A percentile compares a stretch with the other conserved stretches of the same genome.
Conservation (phyloP, 2,888 invertebrate genomes). For the Drosophila hamatofila region DNA sequence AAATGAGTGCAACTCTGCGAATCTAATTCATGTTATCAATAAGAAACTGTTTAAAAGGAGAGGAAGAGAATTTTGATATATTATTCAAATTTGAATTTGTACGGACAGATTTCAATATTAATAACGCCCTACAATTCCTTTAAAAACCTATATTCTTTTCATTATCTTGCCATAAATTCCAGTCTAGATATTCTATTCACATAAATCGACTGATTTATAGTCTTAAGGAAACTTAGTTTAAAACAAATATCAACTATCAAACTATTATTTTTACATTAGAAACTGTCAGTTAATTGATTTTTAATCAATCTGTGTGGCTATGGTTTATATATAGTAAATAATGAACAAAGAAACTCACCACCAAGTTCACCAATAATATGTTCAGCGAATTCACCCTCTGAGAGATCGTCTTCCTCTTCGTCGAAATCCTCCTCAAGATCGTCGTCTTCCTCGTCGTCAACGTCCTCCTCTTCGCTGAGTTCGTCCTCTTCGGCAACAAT, state of each 20-base stretch:
- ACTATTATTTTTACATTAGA: conserved; percentile 6
- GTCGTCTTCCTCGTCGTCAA: conserved; percentile 69
- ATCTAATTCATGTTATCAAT: neutral
- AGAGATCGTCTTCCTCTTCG: conserved; percentile 66
- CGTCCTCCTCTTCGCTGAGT: conserved; percentile 72
- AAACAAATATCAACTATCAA: neutral
- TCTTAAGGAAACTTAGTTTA: neutral
- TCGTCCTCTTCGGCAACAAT: conserved; percentile 78
- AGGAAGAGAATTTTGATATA: no score
- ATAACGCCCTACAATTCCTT: no score
- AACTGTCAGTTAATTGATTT: conserved; percentile 1
- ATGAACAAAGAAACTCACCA: conserved; percentile 63
- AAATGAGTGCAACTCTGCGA: neutral
- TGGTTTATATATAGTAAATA: neutral
- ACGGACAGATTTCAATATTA: no score
- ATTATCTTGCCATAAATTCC: conserved; percentile 13
- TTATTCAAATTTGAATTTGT: no score
- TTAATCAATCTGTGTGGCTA: conserved; percentile 4
- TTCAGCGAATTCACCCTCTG: conserved; percentile 75
- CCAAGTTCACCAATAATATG: conserved; percentile 76
- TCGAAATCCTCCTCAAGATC: conserved; percentile 71
- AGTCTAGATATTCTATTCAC: conserved; percentile 1
- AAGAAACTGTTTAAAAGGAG: no score
- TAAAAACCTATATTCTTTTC: neutral
- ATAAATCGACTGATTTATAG: conserved; percentile 5